Conservation (phyloP, 2,113 vertebrate species). For the Strigops habroptila region DNA sequence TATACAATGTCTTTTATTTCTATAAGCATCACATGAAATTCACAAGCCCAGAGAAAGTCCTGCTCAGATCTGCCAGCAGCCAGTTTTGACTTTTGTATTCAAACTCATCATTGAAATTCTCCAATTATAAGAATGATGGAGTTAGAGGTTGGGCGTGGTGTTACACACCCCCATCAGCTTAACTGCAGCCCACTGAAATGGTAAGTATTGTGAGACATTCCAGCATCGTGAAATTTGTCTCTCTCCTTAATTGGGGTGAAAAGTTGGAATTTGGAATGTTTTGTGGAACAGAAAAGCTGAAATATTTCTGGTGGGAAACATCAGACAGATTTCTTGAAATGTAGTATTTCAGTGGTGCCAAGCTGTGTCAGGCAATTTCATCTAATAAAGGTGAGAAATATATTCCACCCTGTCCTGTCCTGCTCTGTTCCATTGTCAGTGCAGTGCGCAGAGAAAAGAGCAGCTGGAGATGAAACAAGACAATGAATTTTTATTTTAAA, state of each 20-base stretch:
- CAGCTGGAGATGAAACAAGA: neutral
- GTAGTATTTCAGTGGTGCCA: slow-evolving; percentile 1
- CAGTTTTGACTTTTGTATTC: neutral
- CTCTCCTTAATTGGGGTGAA: neutral
- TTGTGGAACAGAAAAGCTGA: neutral
- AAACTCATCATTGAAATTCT: neutral
- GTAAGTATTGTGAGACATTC: neutral
- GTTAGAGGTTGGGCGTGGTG: neutral
- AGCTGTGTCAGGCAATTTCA: neutral
- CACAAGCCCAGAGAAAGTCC: neutral
- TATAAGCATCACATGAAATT: neutral
- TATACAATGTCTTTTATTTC: neutral
- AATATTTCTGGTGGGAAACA: neutral
- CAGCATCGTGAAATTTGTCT: neutral
- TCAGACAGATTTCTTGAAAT: neutral
- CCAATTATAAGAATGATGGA: neutral
- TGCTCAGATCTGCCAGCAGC: neutral
- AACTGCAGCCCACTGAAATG: neutral
- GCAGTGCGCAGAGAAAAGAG: neutral
- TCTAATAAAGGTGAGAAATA: neutral
- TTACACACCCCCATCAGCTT: neutral
- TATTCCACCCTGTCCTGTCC: neutral
- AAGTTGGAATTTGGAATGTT: neutral
- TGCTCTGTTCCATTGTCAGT: neutral
- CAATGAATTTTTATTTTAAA: neutral